Percentiles rank a stretch among this genome's conserved stretches.
Conservation (phyloP, 2,888 invertebrate genomes). For the Nephrotoma guestfalica region DNA sequence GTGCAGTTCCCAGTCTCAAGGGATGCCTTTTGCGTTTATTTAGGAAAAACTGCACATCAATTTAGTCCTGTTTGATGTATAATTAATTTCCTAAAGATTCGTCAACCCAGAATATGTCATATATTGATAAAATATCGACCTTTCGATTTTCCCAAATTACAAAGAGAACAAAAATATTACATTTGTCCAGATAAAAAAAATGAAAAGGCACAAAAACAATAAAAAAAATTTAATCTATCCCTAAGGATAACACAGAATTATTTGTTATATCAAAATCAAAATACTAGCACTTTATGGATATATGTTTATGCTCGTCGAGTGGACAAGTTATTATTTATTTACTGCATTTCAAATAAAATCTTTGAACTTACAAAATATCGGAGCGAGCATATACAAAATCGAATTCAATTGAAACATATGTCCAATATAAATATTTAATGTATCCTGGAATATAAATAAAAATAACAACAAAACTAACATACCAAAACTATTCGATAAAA, state of each 20-base stretch:
- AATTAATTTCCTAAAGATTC: background rate
- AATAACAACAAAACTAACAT: background rate
- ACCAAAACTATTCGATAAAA: background rate
- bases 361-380: background rate
- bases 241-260: background rate
- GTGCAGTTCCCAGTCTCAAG: background rate
- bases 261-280: background rate
- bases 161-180: background rate
- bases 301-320: background rate
- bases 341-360: background rate
- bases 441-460: background rate
- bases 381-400: background rate
- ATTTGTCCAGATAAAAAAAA: background rate
- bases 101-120: background rate
- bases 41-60: background rate
- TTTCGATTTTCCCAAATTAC: background rate
- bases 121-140: background rate
- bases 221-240: background rate
- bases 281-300: background rate
- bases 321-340: background rate
- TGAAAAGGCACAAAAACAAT: background rate
- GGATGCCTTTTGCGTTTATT: background rate
- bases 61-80: background rate
- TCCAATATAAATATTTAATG: background rate
- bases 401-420: conserved; percentile 3